A percentile compares a stretch with the other conserved stretches of the same genome.
Conservation (phyloP, 2,888 invertebrate species). For the Criorhina ranunculi region DNA sequence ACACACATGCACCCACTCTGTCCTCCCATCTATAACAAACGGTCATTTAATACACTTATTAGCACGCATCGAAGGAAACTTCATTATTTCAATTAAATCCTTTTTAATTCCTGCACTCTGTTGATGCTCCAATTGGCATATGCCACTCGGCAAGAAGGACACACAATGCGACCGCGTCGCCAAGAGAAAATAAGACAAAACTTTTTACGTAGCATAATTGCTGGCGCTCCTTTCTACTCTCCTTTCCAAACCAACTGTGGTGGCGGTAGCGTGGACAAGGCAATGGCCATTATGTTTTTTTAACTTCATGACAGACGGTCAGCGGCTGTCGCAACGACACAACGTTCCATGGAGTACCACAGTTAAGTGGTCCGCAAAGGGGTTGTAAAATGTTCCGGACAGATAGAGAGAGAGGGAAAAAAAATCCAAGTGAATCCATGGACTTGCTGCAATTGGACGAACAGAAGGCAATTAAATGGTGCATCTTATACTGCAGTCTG, state of each 20-base stretch:
- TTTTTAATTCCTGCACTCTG: slow-evolving; percentile 44
- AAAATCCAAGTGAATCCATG: slow-evolving; percentile 50
- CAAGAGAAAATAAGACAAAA: slow-evolving; percentile 61
- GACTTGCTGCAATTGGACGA: slow-evolving; percentile 58
- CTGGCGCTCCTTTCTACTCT: slow-evolving; percentile 36
- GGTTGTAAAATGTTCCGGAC: slow-evolving; percentile 35
- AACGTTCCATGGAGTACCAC: slow-evolving; percentile 32
- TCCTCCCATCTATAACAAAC: slow-evolving; percentile 43
- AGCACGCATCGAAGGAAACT: slow-evolving; percentile 72
- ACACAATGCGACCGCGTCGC: slow-evolving; percentile 27
- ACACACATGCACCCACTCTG: slow-evolving; percentile 4
- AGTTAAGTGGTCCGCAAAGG: slow-evolving; percentile 65
- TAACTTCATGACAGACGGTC: slow-evolving; percentile 67
- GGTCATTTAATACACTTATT: slow-evolving; percentile 69
- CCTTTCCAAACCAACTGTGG: slow-evolving; percentile 1
- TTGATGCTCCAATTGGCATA: slow-evolving; percentile 66
- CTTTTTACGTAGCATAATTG: slow-evolving; percentile 56
- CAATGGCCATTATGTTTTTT: slow-evolving; percentile 65
- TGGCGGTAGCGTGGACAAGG: slow-evolving; percentile 38
- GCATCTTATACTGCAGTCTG: slow-evolving; percentile 60
- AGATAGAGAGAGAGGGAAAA: slow-evolving; percentile 21
- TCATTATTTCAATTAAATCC: slow-evolving; percentile 72
- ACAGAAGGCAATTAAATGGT: slow-evolving; percentile 68
- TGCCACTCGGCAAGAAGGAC: slow-evolving; percentile 47
- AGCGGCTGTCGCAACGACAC: slow-evolving; percentile 34